A percentile compares a stretch with the other conserved stretches of the same genome.
Evolutionary conservation across 1,140 invertebrate species (phyloP).

Genomic region (Dreissena rostriformis): DNA sequence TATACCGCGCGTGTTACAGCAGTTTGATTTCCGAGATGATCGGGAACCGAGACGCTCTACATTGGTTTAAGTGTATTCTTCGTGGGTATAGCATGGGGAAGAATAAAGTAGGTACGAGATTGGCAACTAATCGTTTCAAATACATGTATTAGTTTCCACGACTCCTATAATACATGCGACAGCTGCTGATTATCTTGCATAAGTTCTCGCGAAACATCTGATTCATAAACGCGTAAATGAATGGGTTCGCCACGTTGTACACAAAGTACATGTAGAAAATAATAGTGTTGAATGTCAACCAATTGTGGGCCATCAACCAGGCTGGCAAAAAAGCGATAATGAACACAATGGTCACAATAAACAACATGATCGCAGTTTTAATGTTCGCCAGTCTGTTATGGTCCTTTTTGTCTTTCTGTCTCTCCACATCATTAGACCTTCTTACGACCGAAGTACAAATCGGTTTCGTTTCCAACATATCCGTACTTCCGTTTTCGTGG

Average conservation of each 20-base stretch:
- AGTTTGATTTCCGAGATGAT: neutral
- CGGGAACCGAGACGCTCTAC: too few species aligned
- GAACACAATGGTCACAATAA: slow-evolving; percentile 78
- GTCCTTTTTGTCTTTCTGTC: slow-evolving; percentile 45
- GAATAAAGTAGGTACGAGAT: neutral
- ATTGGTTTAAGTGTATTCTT: neutral
- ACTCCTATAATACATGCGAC: slow-evolving; percentile 3
- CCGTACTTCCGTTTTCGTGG: slow-evolving; percentile 19
- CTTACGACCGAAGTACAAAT: slow-evolving; percentile 1
- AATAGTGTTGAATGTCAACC: slow-evolving; percentile 68
- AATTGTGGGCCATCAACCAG: slow-evolving; percentile 73
- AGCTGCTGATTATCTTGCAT: slow-evolving; percentile 58
- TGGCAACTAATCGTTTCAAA: neutral
- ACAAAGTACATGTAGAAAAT: slow-evolving; percentile 79
- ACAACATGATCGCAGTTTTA: slow-evolving; percentile 76
- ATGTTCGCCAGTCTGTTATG: slow-evolving; percentile 70
- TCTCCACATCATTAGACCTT: slow-evolving; percentile 9
- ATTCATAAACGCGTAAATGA: slow-evolving; percentile 80
- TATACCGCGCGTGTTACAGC: neutral
- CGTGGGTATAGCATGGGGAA: neutral
- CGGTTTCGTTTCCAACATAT: slow-evolving; percentile 1
- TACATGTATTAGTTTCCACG: neutral
- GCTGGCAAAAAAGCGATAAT: slow-evolving; percentile 77
- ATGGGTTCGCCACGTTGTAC: slow-evolving; percentile 78
- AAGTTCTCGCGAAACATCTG: slow-evolving; percentile 76